Percentiles rank a stretch among this genome's conserved stretches.
These are phyloP conservation scores for Spodoptera littoralis DNA, from an alignment of 2,888 invertebrate genomes.

Conservation along the genomic window DNA sequence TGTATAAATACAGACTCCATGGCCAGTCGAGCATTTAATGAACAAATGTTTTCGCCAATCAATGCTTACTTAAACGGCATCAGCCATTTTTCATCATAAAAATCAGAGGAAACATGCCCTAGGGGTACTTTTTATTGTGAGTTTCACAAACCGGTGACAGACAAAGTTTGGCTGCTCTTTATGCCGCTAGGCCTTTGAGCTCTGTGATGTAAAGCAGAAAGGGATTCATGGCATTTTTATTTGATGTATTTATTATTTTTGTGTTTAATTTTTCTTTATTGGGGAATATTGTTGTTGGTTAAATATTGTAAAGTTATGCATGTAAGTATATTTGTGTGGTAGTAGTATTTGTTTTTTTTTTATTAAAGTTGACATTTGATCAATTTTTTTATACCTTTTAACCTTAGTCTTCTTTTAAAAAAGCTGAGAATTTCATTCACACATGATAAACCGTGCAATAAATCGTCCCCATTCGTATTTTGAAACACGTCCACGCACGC, in stretches of 20 bases:
- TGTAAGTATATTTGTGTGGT: too few relatives aligned
- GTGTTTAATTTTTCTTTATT: constrained; percentile 1
- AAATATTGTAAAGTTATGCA: too few relatives aligned
- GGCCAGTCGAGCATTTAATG: constrained; percentile 68
- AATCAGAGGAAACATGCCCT: constrained; percentile 65
- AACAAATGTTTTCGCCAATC: constrained; percentile 79
- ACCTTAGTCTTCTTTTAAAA: too few relatives aligned
- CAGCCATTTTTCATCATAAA: constrained; percentile 82
- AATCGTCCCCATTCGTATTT: background rate
- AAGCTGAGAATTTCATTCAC: too few relatives aligned
- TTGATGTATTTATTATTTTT: constrained; percentile 25
- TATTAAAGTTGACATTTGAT: too few relatives aligned
- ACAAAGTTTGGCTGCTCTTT: constrained; percentile 78
- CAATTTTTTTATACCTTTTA: too few relatives aligned
- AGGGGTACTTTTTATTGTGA: constrained; percentile 72
- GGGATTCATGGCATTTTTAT: constrained; percentile 49
- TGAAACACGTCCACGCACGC: constrained; percentile 1
- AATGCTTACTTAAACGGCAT: constrained; percentile 62
- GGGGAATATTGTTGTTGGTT: too few relatives aligned
- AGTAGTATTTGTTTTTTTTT: too few relatives aligned
- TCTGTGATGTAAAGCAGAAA: constrained; percentile 52
- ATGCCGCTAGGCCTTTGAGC: constrained; percentile 66
- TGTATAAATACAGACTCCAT: constrained; percentile 43
- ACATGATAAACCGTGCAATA: background rate
- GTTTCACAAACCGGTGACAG: constrained; percentile 70